Evolutionary conservation across 2,113 vertebrate species (phyloP).

Genomic region (Talpa occidentalis): DNA sequence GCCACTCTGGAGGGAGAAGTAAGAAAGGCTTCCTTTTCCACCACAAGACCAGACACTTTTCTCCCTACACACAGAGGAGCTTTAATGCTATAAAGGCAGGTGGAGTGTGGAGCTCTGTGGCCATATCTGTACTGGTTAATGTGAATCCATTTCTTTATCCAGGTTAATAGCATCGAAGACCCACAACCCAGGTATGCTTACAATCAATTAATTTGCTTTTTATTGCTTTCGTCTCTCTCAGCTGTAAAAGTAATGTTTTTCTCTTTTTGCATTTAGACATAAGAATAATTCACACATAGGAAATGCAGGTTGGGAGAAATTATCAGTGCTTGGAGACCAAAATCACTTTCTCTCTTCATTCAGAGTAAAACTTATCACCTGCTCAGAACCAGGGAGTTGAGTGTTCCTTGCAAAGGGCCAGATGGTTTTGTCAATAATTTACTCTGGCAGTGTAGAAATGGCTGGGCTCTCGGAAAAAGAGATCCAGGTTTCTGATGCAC

Average conservation of each 20-base stretch:
- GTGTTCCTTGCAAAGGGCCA: slow-evolving; percentile 46
- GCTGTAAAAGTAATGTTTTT: background rate
- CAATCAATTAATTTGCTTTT: slow-evolving; percentile 32
- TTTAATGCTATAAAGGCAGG: background rate
- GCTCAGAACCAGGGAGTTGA: background rate
- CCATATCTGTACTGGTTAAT: background rate
- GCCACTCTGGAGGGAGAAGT: background rate
- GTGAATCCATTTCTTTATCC: background rate
- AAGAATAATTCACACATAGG: slow-evolving; percentile 26
- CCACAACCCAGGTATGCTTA: background rate
- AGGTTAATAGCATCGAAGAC: background rate
- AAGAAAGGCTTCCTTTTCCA: background rate
- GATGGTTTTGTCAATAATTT: slow-evolving; percentile 77
- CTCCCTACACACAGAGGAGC: background rate
- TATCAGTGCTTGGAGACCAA: slow-evolving; percentile 50
- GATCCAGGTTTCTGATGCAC: slow-evolving; percentile 55
- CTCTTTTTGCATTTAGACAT: slow-evolving; percentile 1
- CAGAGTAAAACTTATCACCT: slow-evolving; percentile 62
- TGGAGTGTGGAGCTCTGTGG: background rate
- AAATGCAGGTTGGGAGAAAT: slow-evolving; percentile 54
- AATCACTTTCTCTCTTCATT: slow-evolving; percentile 48
- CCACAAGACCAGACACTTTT: background rate
- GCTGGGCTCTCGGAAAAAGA: slow-evolving; percentile 47
- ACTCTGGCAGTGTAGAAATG: slow-evolving; percentile 67
- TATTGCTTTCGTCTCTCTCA: background rate